These are phyloP conservation scores for Hirudinaria manillensis DNA, from an alignment of 2,888 invertebrate species.

Conservation along the genomic window DNA sequence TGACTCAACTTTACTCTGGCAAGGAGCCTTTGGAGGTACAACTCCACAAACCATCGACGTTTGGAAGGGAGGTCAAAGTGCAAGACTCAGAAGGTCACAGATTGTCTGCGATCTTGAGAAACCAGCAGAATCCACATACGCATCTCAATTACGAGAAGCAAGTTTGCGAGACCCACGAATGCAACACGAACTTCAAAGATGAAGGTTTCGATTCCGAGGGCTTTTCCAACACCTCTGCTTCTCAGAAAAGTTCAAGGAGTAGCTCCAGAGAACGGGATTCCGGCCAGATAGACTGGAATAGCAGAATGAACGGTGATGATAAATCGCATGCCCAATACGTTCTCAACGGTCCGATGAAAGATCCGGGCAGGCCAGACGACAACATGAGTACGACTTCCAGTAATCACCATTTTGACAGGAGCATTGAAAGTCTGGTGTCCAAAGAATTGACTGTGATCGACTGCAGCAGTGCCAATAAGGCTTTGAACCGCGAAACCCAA, in stretches of 20 bases:
- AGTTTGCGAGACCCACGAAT: constrained; percentile 15
- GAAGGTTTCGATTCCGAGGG: constrained; percentile 52
- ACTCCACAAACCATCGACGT: background rate
- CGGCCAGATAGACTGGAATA: background rate
- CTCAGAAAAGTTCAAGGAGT: constrained; percentile 48
- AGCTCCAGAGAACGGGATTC: constrained; percentile 41
- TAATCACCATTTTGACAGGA: constrained; percentile 9
- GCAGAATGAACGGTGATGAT: background rate
- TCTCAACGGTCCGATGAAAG: background rate
- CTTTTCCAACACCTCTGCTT: constrained; percentile 29
- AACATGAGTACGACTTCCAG: background rate
- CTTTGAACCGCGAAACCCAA: background rate
- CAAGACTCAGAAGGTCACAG: background rate
- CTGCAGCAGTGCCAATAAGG: background rate
- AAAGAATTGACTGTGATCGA: background rate
- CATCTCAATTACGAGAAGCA: background rate
- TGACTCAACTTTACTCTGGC: constrained; percentile 28
- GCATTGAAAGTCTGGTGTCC: constrained; percentile 5
- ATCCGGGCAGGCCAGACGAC: background rate
- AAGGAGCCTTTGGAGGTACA: background rate
- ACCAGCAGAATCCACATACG: background rate
- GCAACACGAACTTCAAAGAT: constrained; percentile 40
- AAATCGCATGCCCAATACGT: background rate
- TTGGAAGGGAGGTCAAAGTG: background rate
- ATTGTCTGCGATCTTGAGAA: background rate